These are phyloP conservation scores for Osmoderma eremita DNA, from an alignment of 2,888 invertebrate species.

Conservation along the genomic window DNA sequence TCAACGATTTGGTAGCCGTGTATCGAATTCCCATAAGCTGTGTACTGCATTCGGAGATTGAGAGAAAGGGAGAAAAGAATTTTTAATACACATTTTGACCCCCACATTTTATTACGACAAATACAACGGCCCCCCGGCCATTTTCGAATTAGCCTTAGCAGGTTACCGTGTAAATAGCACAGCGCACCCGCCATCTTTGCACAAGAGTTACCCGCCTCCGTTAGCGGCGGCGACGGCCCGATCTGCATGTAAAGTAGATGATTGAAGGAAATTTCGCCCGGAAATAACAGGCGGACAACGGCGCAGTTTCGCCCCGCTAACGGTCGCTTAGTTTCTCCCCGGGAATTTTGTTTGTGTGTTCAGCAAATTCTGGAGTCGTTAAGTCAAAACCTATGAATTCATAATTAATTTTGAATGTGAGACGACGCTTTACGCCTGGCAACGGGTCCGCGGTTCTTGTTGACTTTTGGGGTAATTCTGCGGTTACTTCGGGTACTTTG, in stretches of 20 bases:
- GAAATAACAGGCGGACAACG: slow-evolving; percentile 44
- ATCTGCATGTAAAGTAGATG: slow-evolving; percentile 50
- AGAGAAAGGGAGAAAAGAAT: not conserved
- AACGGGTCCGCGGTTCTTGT: slow-evolving; percentile 1
- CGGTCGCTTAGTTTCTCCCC: slow-evolving; percentile 26
- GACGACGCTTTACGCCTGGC: slow-evolving; percentile 14
- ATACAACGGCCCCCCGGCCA: not conserved
- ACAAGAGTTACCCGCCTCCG: not conserved
- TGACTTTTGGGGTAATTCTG: slow-evolving; percentile 27
- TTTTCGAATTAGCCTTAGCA: slow-evolving; percentile 30
- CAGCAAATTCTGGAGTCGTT: slow-evolving; percentile 28
- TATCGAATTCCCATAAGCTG: no score
- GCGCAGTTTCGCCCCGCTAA: slow-evolving; percentile 35
- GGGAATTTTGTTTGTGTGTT: slow-evolving; percentile 36
- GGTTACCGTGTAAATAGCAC: slow-evolving; percentile 19
- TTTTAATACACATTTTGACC: slow-evolving; percentile 5
- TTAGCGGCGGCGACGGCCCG: slow-evolving; percentile 31
- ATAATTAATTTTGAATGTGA: slow-evolving; percentile 36
- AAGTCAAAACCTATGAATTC: slow-evolving; percentile 34
- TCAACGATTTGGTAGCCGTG: no score
- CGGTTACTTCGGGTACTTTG: slow-evolving; percentile 8
- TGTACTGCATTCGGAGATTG: no score
- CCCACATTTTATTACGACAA: not conserved
- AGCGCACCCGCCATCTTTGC: slow-evolving; percentile 27
- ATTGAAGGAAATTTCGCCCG: slow-evolving; percentile 49